Percentiles rank a stretch among this genome's conserved stretches.
Conservation (phyloP, 2,797 vertebrate species). For the Cetoscarus ocellatus region DNA sequence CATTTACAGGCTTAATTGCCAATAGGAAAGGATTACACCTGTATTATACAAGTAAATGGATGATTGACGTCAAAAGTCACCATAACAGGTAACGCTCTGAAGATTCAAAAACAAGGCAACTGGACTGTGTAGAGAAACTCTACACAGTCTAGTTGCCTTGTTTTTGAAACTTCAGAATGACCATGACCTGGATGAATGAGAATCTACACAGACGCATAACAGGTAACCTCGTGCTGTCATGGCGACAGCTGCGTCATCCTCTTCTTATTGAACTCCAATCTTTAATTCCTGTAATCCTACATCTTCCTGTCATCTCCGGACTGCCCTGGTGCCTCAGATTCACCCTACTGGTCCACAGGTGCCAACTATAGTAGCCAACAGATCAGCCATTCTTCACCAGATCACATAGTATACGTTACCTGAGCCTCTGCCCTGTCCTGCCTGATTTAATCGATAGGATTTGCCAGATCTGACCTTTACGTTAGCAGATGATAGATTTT, state of each 20-base stretch:
- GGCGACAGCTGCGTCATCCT: slow-evolving; percentile 22
- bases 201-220: no score
- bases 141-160: no score
- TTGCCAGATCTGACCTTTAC: slow-evolving; percentile 15
- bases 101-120: no score
- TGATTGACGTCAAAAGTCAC: slow-evolving; percentile 1
- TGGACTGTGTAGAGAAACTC: no score
- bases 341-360: slow-evolving; percentile 7
- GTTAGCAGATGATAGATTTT: background rate
- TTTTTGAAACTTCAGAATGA: no score
- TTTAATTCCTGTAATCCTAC: slow-evolving; percentile 54
- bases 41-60: slow-evolving; percentile 1
- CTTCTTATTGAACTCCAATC: slow-evolving; percentile 19
- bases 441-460: slow-evolving; percentile 30
- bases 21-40: slow-evolving; percentile 4
- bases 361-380: slow-evolving; percentile 3
- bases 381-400: slow-evolving; percentile 17
- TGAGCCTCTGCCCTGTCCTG: slow-evolving; percentile 9
- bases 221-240: slow-evolving; percentile 17
- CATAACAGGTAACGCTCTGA: slow-evolving; percentile 21
- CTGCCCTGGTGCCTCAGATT: slow-evolving; percentile 9
- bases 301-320: slow-evolving; percentile 17
- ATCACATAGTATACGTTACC: background rate
- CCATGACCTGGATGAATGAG: no score
- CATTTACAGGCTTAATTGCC: background rate